phyloP scores from a whole-genome alignment of 2,888 invertebrate genomes.

The Stegana nigrithorax region DNA sequence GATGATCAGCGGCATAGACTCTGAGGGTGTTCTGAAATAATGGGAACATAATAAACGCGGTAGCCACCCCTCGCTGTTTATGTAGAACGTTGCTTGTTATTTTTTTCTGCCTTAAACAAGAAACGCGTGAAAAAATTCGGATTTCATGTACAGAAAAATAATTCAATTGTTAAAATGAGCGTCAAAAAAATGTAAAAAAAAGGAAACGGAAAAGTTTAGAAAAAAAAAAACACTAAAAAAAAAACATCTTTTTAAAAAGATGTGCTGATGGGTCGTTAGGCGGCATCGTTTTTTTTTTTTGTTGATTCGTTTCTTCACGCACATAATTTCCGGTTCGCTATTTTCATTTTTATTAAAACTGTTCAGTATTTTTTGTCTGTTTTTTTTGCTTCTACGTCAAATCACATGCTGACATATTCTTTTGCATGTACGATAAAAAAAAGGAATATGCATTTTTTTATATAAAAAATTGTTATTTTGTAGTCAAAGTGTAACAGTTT shows the following conservation, averaged over 20 bases:
- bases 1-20: constrained; percentile 31
- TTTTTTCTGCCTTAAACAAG: neutral
- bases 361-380: constrained; percentile 25
- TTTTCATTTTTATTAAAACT: constrained; percentile 44
- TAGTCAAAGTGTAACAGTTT: constrained; percentile 56
- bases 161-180: constrained; percentile 62
- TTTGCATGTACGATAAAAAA: constrained; percentile 34
- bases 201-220: constrained; percentile 41
- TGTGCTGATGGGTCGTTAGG: constrained; percentile 29
- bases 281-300: constrained; percentile 23
- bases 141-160: constrained; percentile 59
- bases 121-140: constrained; percentile 20
- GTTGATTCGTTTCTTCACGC: constrained; percentile 35
- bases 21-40: constrained; percentile 62
- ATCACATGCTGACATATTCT: constrained; percentile 60
- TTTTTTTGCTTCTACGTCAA: constrained; percentile 28
- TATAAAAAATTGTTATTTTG: constrained; percentile 45
- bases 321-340: constrained; percentile 50
- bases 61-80: constrained; percentile 54
- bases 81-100: neutral
- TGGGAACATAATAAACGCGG: constrained; percentile 43
- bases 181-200: constrained; percentile 51
- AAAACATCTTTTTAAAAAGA: constrained; percentile 35
- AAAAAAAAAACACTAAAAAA: constrained; percentile 33
- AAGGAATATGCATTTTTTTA: constrained; percentile 31